Conservation (phyloP, 2,797 vertebrate species). For the Novumbra hubbsi region DNA sequence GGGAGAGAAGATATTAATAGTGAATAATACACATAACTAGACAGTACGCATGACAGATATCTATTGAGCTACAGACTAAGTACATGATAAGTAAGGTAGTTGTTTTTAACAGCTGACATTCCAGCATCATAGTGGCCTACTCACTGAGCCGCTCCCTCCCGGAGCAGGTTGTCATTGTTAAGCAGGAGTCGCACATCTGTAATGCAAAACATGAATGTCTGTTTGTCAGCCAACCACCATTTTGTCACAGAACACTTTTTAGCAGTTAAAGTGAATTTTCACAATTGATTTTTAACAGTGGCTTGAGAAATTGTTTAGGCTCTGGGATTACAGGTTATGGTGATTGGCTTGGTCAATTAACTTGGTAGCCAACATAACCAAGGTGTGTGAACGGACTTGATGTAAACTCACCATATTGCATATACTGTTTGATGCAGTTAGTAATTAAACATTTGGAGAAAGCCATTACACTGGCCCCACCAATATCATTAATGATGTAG, state of each 20-base stretch:
- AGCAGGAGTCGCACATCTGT: slow-evolving; percentile 97
- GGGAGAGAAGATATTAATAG: slow-evolving; percentile 12
- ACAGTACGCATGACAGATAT: not conserved
- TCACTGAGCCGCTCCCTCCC: slow-evolving; percentile 98
- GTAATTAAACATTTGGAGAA: no score
- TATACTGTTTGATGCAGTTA: no score
- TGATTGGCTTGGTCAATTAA: no score
- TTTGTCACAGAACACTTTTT: not conserved
- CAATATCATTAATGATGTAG: no score
- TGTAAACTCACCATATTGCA: no score
- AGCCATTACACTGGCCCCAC: no score
- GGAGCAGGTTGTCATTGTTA: slow-evolving; percentile 97
- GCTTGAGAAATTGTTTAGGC: not conserved
- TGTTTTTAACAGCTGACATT: not conserved
- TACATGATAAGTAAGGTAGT: not conserved
- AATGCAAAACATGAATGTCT: slow-evolving; percentile 32
- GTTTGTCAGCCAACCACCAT: not conserved
- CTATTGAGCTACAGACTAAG: not conserved
- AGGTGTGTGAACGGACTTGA: no score
- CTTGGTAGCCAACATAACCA: no score
- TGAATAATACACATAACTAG: not conserved
- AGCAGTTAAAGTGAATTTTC: not conserved
- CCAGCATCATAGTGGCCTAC: slow-evolving; percentile 51
- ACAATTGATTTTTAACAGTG: not conserved
- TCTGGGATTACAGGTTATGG: no score